Percentiles rank a stretch among this genome's conserved stretches.
Evolutionary conservation across 2,113 vertebrate species (phyloP).

Genomic region (Etheostoma spectabile): DNA sequence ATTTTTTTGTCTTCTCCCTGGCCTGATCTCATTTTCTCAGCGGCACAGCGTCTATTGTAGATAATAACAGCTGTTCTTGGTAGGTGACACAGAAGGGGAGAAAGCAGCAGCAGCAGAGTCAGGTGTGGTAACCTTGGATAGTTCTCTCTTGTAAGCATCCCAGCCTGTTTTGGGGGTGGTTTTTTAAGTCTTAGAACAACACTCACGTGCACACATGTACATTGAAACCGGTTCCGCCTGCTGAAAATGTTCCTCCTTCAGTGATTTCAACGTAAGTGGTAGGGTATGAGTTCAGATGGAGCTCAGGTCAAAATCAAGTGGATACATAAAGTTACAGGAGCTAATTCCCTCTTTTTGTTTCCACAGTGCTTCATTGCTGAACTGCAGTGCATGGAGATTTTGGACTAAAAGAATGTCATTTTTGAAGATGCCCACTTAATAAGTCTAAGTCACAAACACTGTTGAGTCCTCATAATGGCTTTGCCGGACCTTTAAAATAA

Average conservation of each 20-base stretch:
- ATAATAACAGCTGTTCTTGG: constrained; percentile 46
- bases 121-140: constrained; percentile 57
- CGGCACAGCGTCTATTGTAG: neutral
- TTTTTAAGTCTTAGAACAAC: neutral
- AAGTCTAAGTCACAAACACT: constrained; percentile 4
- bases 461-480: neutral
- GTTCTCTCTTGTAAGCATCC: constrained; percentile 24
- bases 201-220: neutral
- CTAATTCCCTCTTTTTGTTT: constrained; percentile 13
- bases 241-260: neutral
- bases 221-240: neutral
- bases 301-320: neutral
- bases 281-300: neutral
- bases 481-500: neutral
- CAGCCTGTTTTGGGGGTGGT: neutral
- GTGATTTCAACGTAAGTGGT: neutral
- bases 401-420: neutral
- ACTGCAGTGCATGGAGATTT: constrained; percentile 3
- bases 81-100: constrained; percentile 15
- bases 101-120: constrained; percentile 11
- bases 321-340: neutral
- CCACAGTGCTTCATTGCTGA: neutral
- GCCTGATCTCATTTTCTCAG: constrained; percentile 52
- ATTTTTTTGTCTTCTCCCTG: constrained; percentile 21
- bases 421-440: neutral